These are phyloP conservation scores for Perizoma affinitatum DNA, from an alignment of 2,888 invertebrate genomes.

Conservation along the genomic window DNA sequence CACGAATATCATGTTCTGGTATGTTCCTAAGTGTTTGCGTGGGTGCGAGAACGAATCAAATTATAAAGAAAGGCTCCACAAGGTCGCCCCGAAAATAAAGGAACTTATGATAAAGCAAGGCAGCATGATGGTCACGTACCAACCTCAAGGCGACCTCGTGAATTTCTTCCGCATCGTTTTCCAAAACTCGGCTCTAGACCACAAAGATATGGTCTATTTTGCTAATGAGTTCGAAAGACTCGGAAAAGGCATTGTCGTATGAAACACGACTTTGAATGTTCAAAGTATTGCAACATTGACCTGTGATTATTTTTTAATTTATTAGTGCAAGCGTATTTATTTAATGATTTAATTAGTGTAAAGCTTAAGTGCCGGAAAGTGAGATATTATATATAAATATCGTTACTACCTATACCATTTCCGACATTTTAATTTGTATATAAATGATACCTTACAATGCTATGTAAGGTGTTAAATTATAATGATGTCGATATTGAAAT, in stretches of 20 bases:
- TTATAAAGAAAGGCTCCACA: constrained; percentile 87
- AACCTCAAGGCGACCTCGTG: constrained; percentile 92
- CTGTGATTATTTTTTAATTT: constrained; percentile 65
- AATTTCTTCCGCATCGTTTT: constrained; percentile 98
- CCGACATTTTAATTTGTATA: constrained; percentile 14
- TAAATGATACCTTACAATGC: neutral
- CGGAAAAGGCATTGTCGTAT: constrained; percentile 86
- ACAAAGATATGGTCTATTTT: constrained; percentile 93
- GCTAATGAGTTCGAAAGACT: constrained; percentile 94
- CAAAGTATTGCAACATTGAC: constrained; percentile 52
- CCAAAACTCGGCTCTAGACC: constrained; percentile 94
- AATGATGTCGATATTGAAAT: too few relatives aligned
- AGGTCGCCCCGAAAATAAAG: constrained; percentile 96
- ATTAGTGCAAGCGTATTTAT: constrained; percentile 34
- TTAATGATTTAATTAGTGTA: constrained; percentile 28
- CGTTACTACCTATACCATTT: constrained; percentile 8
- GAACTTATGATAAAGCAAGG: constrained; percentile 98
- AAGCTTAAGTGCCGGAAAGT: constrained; percentile 22
- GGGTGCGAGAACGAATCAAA: constrained; percentile 79
- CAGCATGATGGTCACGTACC: constrained; percentile 98
- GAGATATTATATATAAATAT: too few relatives aligned
- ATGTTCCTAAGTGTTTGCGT: constrained; percentile 90
- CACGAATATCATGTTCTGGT: constrained; percentile 98
- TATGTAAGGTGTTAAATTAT: too few relatives aligned
- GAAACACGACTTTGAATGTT: constrained; percentile 44